Conservation (phyloP, 1,140 invertebrate species). For the Cryptotermes secundus region DNA sequence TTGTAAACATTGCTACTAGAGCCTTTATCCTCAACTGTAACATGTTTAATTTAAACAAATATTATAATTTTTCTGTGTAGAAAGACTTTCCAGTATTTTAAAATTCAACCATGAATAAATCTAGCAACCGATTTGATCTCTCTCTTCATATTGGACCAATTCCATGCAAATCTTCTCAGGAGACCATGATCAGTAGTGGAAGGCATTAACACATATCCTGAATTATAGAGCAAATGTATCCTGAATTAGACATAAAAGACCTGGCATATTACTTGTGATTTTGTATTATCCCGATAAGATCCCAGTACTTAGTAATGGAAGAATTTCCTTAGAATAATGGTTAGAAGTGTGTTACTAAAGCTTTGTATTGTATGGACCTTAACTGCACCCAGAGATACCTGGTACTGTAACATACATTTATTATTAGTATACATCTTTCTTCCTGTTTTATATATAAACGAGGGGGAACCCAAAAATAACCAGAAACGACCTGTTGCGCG, state of each 20-base stretch:
- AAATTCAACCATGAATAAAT: neutral
- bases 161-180: neutral
- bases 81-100: neutral
- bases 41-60: neutral
- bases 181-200: neutral
- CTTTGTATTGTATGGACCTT: neutral
- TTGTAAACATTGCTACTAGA: neutral
- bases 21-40: neutral
- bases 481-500: too few relatives aligned
- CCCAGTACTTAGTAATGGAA: neutral
- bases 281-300: neutral
- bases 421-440: slow-evolving; percentile 1
- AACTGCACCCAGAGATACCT: neutral
- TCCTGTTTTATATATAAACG: slow-evolving; percentile 2
- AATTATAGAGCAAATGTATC: too few relatives aligned
- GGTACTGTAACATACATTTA: neutral
- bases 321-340: neutral
- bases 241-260: neutral
- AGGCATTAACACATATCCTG: neutral
- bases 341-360: neutral
- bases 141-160: neutral
- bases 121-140: neutral
- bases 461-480: too few relatives aligned
- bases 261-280: neutral
- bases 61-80: neutral